Evolutionary conservation across 2,113 vertebrate species (phyloP).

Genomic region (Thalassarche chlororhynchos): DNA sequence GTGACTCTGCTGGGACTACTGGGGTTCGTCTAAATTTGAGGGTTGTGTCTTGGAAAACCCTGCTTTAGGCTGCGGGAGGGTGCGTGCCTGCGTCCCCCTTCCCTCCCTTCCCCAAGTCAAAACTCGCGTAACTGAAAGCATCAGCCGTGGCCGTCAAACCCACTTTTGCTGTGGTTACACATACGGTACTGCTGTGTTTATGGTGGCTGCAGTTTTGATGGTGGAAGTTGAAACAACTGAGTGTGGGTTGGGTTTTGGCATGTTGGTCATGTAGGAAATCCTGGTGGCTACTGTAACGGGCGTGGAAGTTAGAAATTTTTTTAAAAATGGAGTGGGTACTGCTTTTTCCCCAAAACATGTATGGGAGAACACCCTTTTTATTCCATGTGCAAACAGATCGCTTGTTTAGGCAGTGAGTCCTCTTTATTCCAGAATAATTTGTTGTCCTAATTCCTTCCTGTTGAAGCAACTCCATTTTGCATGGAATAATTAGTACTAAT

Average conservation of each 20-base stretch:
- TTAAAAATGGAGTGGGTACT: not conserved
- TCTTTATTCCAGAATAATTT: constrained; percentile 34
- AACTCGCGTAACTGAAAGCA: not conserved
- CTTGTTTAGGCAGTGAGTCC: not conserved
- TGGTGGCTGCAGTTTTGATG: not conserved
- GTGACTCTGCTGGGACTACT: not conserved
- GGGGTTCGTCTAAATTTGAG: not conserved
- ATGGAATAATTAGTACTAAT: constrained; percentile 42
- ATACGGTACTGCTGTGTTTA: accelerated
- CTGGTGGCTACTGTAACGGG: not conserved
- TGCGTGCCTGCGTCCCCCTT: not conserved
- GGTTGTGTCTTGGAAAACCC: not conserved
- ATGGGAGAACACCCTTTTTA: not conserved
- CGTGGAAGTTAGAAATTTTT: not conserved
- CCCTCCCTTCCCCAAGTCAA: not conserved
- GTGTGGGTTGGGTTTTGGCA: not conserved
- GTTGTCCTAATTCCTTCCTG: constrained; percentile 52
- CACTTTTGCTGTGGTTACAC: accelerated
- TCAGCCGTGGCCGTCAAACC: accelerated
- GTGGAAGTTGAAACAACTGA: not conserved
- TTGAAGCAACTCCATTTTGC: constrained; percentile 31
- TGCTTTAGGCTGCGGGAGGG: not conserved
- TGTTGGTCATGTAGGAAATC: not conserved
- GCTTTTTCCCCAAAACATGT: not conserved
- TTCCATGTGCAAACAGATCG: not conserved